Evolutionary conservation across 1,140 invertebrate genomes (phyloP).

Genomic region (Scaptomyza hsui): DNA sequence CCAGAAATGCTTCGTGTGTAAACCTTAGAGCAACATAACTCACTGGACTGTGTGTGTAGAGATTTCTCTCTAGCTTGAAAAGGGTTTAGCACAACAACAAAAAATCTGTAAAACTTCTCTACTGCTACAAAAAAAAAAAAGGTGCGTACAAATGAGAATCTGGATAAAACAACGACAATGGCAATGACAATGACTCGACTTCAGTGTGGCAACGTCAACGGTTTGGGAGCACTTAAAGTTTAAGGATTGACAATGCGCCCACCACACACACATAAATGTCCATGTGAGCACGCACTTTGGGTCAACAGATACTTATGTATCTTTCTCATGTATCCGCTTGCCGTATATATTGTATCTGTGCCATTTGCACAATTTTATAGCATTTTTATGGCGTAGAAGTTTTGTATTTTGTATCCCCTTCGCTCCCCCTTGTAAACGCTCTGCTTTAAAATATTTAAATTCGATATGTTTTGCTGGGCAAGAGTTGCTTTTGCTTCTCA

Average conservation of each 20-base stretch:
- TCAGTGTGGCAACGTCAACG: conserved; percentile 9
- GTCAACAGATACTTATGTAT: conserved; percentile 62
- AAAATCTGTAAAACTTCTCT: conserved; percentile 53
- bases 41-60: conserved; percentile 40
- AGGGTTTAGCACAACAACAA: conserved; percentile 32
- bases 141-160: conserved; percentile 48
- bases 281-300: conserved; percentile 59
- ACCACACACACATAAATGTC: conserved; percentile 55
- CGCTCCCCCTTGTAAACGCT: conserved; percentile 8
- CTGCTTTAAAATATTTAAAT: conserved; percentile 76
- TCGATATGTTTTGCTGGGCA: conserved; percentile 42
- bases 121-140: conserved; percentile 29
- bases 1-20: conserved; percentile 44
- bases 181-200: conserved; percentile 33
- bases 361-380: conserved; percentile 77
- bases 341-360: conserved; percentile 46
- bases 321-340: conserved; percentile 34
- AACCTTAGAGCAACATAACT: conserved; percentile 53
- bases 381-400: conserved; percentile 75
- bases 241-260: conserved; percentile 39
- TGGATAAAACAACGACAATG: conserved; percentile 39
- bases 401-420: conserved; percentile 48
- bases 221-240: conserved; percentile 40
- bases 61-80: conserved; percentile 39
- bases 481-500: conserved; percentile 12